Evolutionary conservation across 2,113 vertebrate genomes (phyloP).

Genomic region (Pachyramphus minor): DNA sequence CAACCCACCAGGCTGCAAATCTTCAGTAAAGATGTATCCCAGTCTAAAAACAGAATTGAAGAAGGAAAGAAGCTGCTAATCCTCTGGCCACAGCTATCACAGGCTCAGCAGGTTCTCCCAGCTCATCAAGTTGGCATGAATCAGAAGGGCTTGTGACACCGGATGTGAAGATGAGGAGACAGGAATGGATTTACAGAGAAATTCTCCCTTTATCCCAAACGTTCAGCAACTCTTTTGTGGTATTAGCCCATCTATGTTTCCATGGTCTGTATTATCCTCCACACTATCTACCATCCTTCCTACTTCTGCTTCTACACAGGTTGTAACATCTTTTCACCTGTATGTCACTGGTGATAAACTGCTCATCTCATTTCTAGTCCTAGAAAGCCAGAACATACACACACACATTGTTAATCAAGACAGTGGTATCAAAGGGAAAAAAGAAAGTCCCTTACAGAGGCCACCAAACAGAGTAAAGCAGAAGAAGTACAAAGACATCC

Average conservation of each 20-base stretch:
- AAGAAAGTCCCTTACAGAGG: background rate
- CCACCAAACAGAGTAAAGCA: background rate
- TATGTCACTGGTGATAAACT: background rate
- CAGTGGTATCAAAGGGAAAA: background rate
- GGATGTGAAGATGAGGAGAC: background rate
- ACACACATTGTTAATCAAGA: background rate
- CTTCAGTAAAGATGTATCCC: conserved; percentile 10
- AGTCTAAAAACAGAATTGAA: conserved; percentile 15
- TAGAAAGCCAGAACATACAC: background rate
- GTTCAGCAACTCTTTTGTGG: background rate
- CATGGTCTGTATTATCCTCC: background rate
- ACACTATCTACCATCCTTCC: background rate
- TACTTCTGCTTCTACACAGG: background rate
- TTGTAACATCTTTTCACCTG: background rate
- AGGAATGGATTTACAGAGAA: background rate
- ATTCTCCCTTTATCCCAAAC: background rate
- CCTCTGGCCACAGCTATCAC: conserved; percentile 26
- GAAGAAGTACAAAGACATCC: background rate
- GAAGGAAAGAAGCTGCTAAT: conserved; percentile 36
- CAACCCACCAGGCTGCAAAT: conserved; percentile 37
- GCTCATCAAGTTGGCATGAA: background rate
- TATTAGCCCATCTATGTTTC: background rate
- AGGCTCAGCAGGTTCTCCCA: conserved; percentile 59
- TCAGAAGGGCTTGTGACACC: background rate
- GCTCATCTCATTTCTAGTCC: background rate